Conservation (phyloP, 2,888 invertebrate genomes). For the Adelphocoris suturalis region DNA sequence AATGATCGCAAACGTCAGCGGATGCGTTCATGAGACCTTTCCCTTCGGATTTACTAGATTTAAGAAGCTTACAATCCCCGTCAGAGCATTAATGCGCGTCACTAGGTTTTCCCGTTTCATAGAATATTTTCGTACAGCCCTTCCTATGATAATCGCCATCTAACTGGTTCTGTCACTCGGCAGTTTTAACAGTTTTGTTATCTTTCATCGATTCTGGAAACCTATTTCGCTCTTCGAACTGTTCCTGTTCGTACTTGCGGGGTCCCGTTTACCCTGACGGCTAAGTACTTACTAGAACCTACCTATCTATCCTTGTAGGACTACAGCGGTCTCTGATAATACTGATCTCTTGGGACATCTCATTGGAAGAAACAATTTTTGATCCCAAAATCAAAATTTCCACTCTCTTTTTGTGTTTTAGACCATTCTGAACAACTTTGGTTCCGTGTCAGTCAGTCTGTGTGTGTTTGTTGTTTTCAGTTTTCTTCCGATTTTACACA, state of each 20-base stretch:
- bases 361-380: no score
- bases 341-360: no score
- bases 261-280: no score
- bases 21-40: background rate
- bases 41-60: background rate
- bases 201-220: background rate
- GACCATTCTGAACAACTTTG: no score
- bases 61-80: conserved; percentile 13
- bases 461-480: no score
- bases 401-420: no score
- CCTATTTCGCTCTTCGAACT: background rate
- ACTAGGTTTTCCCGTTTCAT: conserved; percentile 18
- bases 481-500: no score
- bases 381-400: no score
- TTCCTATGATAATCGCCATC: background rate
- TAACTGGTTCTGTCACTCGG: background rate
- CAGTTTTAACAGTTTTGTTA: conserved; percentile 10
- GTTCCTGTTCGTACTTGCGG: background rate
- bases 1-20: background rate
- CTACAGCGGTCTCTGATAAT: no score
- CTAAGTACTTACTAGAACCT: no score
- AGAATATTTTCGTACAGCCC: conserved; percentile 4
- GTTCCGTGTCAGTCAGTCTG: no score
- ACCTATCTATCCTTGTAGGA: no score
- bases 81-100: background rate